Base-by-base conservation (phyloP, 2,888 invertebrate genomes). In the Agonopterix alstromeriana region DNA sequence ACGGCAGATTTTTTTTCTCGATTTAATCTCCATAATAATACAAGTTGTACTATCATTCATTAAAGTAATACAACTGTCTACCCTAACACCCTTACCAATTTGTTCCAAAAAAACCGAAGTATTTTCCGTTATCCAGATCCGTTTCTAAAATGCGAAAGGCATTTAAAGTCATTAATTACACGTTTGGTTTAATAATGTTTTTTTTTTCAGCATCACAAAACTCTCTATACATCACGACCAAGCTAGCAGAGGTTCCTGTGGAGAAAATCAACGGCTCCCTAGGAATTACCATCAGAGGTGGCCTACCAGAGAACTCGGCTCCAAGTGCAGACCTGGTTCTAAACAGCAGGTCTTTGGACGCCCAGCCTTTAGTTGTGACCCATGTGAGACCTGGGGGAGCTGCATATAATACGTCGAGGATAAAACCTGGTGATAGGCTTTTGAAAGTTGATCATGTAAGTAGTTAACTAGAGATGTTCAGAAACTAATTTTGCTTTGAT, bases 361-460 rank as follows among this genome's bases (percentile, higher is more conserved):
- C 91, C 0, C 92, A 94, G 57, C 96, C 98, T 0, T 81, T 98
- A 56, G 93, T 96, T 4, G 95, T 98, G 38, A 98, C 97, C 0
- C 94, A 96, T 65, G 95, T 98, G 4, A 90, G 97, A 57, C 93
- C 95, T 8, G 95, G 95, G 48, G 97, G 98, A 0, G 95, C 98
- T 0, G 97, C 97, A 2, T 95, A 97, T 57, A 95, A 95, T 67
- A 95, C 95, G 51, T 97, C 97, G 0, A 92, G 97, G 54, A 93
- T 98, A 55, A 94, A 97, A 73, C 93, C 96, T 35, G 98, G 98
- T 2, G 98, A 98, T 77, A 92, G 98, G 17, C 85, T 98, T 27
- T 70, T 98, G 51, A 95, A 96, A 58, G 95, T 98, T 46, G 97
- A 98, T 78, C 93, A 94, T 76, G 92, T 92, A 70, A 90, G 90